Conservation (phyloP, 53 echinoderm and acorn worm species). For the Glandiceps talaboti region DNA sequence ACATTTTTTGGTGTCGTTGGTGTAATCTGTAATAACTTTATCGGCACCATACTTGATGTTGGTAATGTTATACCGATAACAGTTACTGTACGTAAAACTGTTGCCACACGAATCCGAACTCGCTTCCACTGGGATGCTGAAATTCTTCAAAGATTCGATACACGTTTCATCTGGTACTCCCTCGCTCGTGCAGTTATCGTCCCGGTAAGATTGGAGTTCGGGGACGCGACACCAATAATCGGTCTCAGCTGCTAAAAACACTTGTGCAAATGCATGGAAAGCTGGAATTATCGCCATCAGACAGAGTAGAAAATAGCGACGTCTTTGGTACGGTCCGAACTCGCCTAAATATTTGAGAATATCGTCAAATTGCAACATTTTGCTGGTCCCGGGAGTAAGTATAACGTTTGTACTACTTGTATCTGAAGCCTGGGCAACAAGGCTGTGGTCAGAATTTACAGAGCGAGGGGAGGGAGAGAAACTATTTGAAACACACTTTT, state of each 20-base stretch:
- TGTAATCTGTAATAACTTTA: background rate
- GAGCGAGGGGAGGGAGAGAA: no score
- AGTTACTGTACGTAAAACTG: background rate
- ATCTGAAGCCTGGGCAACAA: no score
- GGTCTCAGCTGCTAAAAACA: slow-evolving; percentile 55
- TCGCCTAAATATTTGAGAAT: slow-evolving; percentile 20
- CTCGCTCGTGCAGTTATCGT: slow-evolving; percentile 15
- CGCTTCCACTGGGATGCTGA: slow-evolving; percentile 13
- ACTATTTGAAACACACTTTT: no score
- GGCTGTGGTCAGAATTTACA: no score
- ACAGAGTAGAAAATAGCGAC: slow-evolving; percentile 55
- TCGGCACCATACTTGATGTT: background rate
- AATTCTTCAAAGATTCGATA: slow-evolving; percentile 11
- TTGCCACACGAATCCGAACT: background rate
- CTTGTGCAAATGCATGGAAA: slow-evolving; percentile 61
- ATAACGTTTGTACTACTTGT: no score
- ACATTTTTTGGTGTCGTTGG: slow-evolving; percentile 14
- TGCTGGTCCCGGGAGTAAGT: no score
- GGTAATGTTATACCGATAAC: slow-evolving; percentile 4
- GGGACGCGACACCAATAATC: slow-evolving; percentile 56
- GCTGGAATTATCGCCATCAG: slow-evolving; percentile 48
- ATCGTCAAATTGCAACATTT: background rate
- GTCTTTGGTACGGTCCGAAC: slow-evolving; percentile 65
- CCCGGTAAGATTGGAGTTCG: background rate
- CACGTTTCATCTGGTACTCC: slow-evolving; percentile 6